phyloP scores from a whole-genome alignment of 2,113 vertebrate genomes.

The Chaetorhynchus papuensis region DNA sequence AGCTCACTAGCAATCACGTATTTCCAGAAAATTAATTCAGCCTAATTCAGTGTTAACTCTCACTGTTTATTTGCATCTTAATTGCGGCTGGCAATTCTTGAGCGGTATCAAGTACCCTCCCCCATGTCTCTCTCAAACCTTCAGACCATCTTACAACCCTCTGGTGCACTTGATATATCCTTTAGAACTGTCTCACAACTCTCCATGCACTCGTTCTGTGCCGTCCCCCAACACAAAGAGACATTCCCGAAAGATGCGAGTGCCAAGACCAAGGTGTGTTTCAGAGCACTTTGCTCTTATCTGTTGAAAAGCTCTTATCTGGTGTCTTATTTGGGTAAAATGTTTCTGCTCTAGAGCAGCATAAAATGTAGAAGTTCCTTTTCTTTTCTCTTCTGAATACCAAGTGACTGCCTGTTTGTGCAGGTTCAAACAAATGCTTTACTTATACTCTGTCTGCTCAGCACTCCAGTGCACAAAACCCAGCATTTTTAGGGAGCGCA shows the following conservation, averaged over 20 bases:
- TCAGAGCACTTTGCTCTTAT: neutral
- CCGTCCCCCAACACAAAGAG: rapidly evolving
- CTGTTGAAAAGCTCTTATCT: neutral
- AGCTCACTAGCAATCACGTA: neutral
- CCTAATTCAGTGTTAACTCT: neutral
- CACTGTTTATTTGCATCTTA: neutral
- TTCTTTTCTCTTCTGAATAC: neutral
- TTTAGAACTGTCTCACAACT: neutral
- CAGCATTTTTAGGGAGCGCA: neutral
- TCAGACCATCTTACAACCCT: neutral
- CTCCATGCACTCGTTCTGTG: neutral
- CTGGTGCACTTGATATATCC: neutral
- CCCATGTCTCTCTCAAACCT: neutral
- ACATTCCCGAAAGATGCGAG: neutral
- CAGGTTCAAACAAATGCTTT: neutral
- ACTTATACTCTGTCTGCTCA: slow-evolving; percentile 1
- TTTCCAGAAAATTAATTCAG: neutral
- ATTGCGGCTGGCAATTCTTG: neutral
- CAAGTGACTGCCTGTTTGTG: neutral
- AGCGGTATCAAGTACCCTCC: rapidly evolving
- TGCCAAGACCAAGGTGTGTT: neutral
- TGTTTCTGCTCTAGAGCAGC: neutral
- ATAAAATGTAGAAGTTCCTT: neutral
- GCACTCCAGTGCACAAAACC: slow-evolving; percentile 2
- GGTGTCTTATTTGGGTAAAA: neutral